Evolutionary conservation across 2,888 invertebrate species (phyloP).

Genomic region (Drosophila neutralis): DNA sequence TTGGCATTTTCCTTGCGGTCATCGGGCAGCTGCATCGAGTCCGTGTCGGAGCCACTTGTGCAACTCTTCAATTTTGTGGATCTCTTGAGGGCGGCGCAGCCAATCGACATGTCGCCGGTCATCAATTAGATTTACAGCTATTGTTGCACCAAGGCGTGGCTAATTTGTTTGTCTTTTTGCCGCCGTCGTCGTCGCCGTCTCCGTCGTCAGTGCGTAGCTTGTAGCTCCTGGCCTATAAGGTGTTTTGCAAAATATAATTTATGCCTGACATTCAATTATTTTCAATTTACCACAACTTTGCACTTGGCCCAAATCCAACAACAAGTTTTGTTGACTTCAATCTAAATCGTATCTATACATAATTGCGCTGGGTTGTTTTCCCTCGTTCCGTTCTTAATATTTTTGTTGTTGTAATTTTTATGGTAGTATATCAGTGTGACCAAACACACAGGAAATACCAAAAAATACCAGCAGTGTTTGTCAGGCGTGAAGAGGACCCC

Average conservation of each 20-base stretch:
- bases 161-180: slow-evolving; percentile 30
- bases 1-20: slow-evolving; percentile 66
- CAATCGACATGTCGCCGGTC: slow-evolving; percentile 83
- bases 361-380: slow-evolving; percentile 60
- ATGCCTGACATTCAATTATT: background rate
- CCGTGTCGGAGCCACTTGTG: slow-evolving; percentile 73
- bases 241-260: slow-evolving; percentile 1
- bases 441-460: slow-evolving; percentile 29
- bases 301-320: slow-evolving; percentile 49
- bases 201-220: slow-evolving; percentile 44
- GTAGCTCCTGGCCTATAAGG: slow-evolving; percentile 42
- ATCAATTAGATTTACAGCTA: slow-evolving; percentile 48
- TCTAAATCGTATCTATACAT: slow-evolving; percentile 61
- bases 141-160: slow-evolving; percentile 55
- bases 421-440: slow-evolving; percentile 44
- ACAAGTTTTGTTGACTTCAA: slow-evolving; percentile 53
- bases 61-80: slow-evolving; percentile 81
- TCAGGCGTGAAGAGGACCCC: background rate
- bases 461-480: background rate
- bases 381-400: slow-evolving; percentile 53
- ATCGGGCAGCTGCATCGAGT: slow-evolving; percentile 64
- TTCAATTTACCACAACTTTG: slow-evolving; percentile 47
- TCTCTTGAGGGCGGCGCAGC: slow-evolving; percentile 83
- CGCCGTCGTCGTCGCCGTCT: slow-evolving; percentile 6
- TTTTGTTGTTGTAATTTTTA: slow-evolving; percentile 44